Evolutionary conservation across 2,888 invertebrate species (phyloP), one percentile per base, ranked within the genome.

Genomic region (Athalia rosae): DNA sequence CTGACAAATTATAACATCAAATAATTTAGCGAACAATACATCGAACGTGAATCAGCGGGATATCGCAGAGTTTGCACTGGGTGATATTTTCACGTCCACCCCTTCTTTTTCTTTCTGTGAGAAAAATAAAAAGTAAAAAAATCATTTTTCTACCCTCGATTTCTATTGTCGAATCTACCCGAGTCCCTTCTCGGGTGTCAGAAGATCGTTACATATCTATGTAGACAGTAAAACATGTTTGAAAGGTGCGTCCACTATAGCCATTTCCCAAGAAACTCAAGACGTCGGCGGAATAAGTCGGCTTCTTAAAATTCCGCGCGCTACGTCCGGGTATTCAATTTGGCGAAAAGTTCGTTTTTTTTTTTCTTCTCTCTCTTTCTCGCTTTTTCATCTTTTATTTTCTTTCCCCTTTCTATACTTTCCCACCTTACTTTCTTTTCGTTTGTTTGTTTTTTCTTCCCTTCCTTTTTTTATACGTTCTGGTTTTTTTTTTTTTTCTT

Each of bases 221-320:
- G 53, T 53, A 69, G 41, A 69, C 69, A 43, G 53, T 67, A 50
- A 43, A 67, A 67, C n/a, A 50, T 67, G 50, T 67, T 15, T 50
- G 15, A 67, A 45, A 45, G 43, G 45, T 63, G 63, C 48, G 15
- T 67, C 48, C 9, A 9, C 11, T 11, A 11, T 50, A 11, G 50
- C 53, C 53, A 53, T n/a, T n/a, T n/a, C 45, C 63, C 47, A 53
- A n/a, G 69, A 69, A 56, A 56, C 56, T 69, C 69, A 56, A 69
- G 66, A 48, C 47, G 48, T 28, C 6, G 15, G 8, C 4, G 4
- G 62, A 41, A 41, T 9, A 62, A 67, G 67, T 67, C 11, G 67
- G 53, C 71, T 71, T 58, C 13, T 71, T 71, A 71, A 71, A 71
- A 71, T 71, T 71, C 71, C 43, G 58, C 11, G 13, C n/a, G 71